These are phyloP conservation scores for Syngnathoides biaculeatus DNA, from an alignment of 2,113 vertebrate genomes.

Conservation along the genomic window DNA sequence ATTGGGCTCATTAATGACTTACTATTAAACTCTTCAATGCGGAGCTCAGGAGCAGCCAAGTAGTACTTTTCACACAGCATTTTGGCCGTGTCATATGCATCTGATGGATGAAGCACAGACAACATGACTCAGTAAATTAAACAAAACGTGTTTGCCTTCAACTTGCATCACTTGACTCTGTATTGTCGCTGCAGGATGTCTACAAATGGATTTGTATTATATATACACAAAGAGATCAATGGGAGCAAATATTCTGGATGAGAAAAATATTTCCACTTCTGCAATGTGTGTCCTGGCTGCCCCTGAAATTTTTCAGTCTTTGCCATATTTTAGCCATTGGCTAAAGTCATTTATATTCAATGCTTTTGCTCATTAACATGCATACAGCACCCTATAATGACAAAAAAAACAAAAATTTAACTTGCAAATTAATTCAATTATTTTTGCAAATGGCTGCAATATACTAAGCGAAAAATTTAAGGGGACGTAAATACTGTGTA, in stretches of 20 bases:
- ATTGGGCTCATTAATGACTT: conserved; percentile 17
- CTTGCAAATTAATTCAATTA: too few species aligned
- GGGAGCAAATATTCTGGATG: not conserved
- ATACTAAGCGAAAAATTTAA: too few species aligned
- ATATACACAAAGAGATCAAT: too few species aligned
- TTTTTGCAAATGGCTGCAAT: too few species aligned
- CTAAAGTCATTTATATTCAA: too few species aligned
- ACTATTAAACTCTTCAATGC: conserved; percentile 93
- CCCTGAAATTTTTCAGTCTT: too few species aligned
- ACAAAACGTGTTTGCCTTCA: not conserved
- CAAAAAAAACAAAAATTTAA: too few species aligned
- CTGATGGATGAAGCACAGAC: conserved; percentile 54
- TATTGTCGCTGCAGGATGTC: not conserved
- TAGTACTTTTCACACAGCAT: conserved; percentile 96
- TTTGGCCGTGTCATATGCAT: conserved; percentile 93
- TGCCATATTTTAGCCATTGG: too few species aligned
- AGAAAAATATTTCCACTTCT: not conserved
- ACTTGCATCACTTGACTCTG: not conserved
- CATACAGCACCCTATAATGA: too few species aligned
- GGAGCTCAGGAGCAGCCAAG: conserved; percentile 81
- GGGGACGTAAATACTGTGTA: too few species aligned
- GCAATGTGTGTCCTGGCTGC: not conserved
- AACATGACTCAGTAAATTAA: conserved; percentile 1
- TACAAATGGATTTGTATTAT: not conserved
- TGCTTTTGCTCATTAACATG: too few species aligned